Base-by-base conservation (phyloP, 2,113 vertebrate genomes). In the Stigmatopora argus region DNA sequence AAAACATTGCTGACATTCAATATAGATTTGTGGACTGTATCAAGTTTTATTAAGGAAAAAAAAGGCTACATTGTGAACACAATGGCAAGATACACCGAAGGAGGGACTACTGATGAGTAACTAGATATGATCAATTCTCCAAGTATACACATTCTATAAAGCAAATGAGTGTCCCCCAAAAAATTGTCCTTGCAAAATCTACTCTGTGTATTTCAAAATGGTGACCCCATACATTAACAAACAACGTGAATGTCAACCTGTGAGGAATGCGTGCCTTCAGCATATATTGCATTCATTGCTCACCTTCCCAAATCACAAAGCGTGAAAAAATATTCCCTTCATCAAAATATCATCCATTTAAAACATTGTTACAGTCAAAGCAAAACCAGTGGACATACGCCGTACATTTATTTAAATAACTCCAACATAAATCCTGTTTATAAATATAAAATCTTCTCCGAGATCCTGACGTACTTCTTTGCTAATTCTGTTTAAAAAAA, bases 11-110 rank as follows among this genome's bases (percentile, higher is more conserved):
- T 41, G 38, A 41, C 38, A 41, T 48, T 48, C 46, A 46, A 13
- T 48, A 48, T 48, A 41, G 38, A 41, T 2, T 53, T 34, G 21
- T 46, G 19, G 14, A 62, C 10, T 65, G 70, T 41, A 64, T 41
- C 18, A 46, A 67, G 56, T 81, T 88, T 87, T 83, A 87, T 82
- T 86, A 69, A 66, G 64, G 75, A 76, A 80, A 69, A 65, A n/a
- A 61, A 72, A 58, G 70, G 71, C 63, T 75, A 75, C 66, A 78
- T 47, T 31, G 65, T 73, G 56, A 81, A 77, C 77, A 83, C 80
- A 84, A 75, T 78, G 68, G 51, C 64, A 81, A 72, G 73, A 46
- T 74, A 60, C 71, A 78, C 55, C 66, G 70, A 73, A 74, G 52
- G 69, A 77, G 78, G 78, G 57, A 73, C 62, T 31, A 73, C 62